Base-by-base conservation (phyloP, 2,888 invertebrate species). In the Nebria brevicollis region DNA sequence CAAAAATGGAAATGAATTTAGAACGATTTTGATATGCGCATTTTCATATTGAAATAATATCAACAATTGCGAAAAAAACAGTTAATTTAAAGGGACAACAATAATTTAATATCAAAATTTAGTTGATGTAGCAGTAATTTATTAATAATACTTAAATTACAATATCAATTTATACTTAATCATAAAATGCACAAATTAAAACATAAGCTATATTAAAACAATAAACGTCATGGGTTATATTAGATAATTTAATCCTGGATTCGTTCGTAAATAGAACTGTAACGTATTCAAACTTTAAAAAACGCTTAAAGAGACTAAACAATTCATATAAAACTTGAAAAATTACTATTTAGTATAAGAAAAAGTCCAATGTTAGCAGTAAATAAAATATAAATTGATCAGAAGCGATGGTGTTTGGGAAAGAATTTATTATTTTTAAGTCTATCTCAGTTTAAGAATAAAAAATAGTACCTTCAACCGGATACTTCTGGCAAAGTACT, bases 291-390 rank as follows among this genome's bases (percentile, higher is more conserved):
- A 79, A 74, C 75, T 74, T 79, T n/a, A n/a, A n/a, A n/a, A 79
- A 79, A 79, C 79, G 79, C 79, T 79, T 79, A 79, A 78, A 79
- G 79, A 79, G 74, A 79, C 79, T 79, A 66, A 73, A 73, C 64
- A 72, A 65, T 77, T 77, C 77, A 72, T 77, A 77, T 73, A 25
- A 73, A 68, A 77, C 66, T 77, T 79, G 26, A 66, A 15, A 77
- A 43, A 77, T 72, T 66, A 79, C 74, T 79, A 79, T 68, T 74
- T 79, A 79, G 75, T 66, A 54, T 79, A 74, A 79, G 75, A 42
- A 79, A 79, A 79, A 74, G 79, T 79, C 79, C 79, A 79, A 79
- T 42, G 13, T 74, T 79, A 74, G 79, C 79, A 79, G 73, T 75
- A 66, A 79, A 75, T 77, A 77, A 70, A 26, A 25, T 11, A 25